Evolutionary conservation across 1,140 invertebrate species (phyloP).

Genomic region (Scaptomyza pallida): DNA sequence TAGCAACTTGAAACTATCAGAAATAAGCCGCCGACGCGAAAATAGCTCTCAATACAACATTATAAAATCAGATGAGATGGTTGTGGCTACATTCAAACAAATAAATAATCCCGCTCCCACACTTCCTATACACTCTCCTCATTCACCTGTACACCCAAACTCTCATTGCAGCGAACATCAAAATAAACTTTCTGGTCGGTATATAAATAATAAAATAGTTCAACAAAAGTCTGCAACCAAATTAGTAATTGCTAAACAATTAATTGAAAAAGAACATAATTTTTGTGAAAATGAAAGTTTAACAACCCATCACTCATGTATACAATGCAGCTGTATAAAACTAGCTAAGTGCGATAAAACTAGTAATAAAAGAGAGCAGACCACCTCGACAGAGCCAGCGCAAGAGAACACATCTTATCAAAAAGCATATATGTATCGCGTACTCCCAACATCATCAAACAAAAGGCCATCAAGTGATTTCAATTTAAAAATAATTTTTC

Average conservation of each 20-base stretch:
- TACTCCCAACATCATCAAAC: constrained; percentile 10
- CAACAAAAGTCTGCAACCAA: constrained; percentile 36
- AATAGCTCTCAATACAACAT: constrained; percentile 32
- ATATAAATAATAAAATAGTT: constrained; percentile 64
- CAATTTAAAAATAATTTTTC: constrained; percentile 23
- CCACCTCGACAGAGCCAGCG: constrained; percentile 8
- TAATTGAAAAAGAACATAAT: constrained; percentile 34
- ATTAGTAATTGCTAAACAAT: constrained; percentile 31
- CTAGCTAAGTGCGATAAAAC: constrained; percentile 14
- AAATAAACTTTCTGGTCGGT: constrained; percentile 71
- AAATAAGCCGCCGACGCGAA: constrained; percentile 34
- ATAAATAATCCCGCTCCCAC: constrained; percentile 62
- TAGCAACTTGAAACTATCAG: constrained; percentile 41
- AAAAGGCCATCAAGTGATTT: constrained; percentile 25
- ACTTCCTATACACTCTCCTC: constrained; percentile 69
- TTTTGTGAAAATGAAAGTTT: constrained; percentile 42
- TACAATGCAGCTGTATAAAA: constrained; percentile 45
- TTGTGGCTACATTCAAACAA: constrained; percentile 47
- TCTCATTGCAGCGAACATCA: constrained; percentile 56
- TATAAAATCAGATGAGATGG: constrained; percentile 48
- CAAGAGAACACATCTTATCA: constrained; percentile 8
- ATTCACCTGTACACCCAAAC: constrained; percentile 62
- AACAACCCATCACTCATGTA: constrained; percentile 31
- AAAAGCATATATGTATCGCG: constrained; percentile 15
- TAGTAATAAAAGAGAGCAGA: constrained; percentile 1